Base-by-base conservation (phyloP, 2,113 vertebrate species). In the Ondatra zibethicus region DNA sequence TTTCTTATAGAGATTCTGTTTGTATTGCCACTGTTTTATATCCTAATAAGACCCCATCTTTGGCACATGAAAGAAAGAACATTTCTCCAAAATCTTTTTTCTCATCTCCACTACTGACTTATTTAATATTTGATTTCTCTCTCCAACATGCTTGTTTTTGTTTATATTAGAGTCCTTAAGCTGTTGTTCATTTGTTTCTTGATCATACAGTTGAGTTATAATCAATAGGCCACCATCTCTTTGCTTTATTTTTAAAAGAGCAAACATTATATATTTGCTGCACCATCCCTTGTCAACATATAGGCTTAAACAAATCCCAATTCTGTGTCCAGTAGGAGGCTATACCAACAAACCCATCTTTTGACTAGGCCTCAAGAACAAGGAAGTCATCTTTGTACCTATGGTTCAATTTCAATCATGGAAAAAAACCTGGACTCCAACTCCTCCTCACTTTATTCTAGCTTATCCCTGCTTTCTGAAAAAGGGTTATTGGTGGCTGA, bases 241-340 rank as follows among this genome's bases (percentile, higher is more conserved):
- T 82, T 61, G 36, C 52, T 90, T 94, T 33, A 70, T 42, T 97
- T 88, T 84, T 94, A 96, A 39, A 47, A 91, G 63, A 45, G 31
- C 14, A 33, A 29, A 50, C 1, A 50, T 19, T 78, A 61, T 58
- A 61, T 61, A 58, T 61, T 39, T 23, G 12, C 36, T 82, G 25
- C 80, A 82, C 55, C 23, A 33, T 87, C 81, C 93, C 23, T 47
- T 91, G 42, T 14, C 50, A 75, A 63, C n/a, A 42, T 92, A 16
- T 77, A 52, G 63, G 29, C 36, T 89, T 33, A 87, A 92, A 89
- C 58, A 93, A 82, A 66, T 86, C 21, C 27, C 50, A 94, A 39
- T 7, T 17, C 25, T 92, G 27, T 92, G 39, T 87, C 76, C 70
- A 88, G 52, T 77, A 90, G 68, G 70, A 89, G 63, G 85, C 45